Conservation (phyloP, 2,797 vertebrate species). For the Bovichtus diacanthus region DNA sequence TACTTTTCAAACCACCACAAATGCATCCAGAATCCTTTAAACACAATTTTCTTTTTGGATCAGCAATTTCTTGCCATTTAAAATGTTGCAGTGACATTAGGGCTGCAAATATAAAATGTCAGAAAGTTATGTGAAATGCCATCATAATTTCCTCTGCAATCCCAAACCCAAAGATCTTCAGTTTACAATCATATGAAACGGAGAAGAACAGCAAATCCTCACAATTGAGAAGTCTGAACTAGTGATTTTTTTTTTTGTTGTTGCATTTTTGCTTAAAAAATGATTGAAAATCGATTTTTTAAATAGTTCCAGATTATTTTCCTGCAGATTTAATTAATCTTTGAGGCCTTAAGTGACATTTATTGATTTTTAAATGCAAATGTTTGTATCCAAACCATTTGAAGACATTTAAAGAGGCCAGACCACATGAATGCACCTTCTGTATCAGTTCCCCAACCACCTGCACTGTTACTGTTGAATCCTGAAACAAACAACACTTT, state of each 20-base stretch:
- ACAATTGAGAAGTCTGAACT: neutral
- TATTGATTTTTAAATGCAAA: neutral
- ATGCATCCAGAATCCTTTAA: neutral
- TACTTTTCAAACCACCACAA: neutral
- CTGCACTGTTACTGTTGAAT: constrained; percentile 70
- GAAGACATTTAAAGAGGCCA: constrained; percentile 42
- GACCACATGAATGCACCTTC: constrained; percentile 77
- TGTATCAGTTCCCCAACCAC: constrained; percentile 70
- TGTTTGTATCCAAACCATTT: constrained; percentile 13
- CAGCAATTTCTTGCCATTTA: neutral
- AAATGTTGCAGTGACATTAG: no score
- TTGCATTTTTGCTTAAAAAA: neutral
- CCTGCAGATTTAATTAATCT: neutral
- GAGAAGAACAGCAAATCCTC: neutral
- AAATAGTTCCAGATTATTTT: neutral
- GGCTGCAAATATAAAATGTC: neutral
- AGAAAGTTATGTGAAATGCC: neutral
- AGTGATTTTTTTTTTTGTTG: neutral
- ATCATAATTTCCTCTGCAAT: neutral
- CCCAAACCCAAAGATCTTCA: neutral
- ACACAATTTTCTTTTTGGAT: neutral
- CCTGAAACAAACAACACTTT: constrained; percentile 68
- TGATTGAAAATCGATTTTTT: neutral
- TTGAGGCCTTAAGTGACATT: neutral
- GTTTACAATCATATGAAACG: neutral